A percentile compares a stretch with the other conserved stretches of the same genome.
Evolutionary conservation across 2,888 invertebrate genomes (phyloP).

Genomic region (Apotomis capreana): DNA sequence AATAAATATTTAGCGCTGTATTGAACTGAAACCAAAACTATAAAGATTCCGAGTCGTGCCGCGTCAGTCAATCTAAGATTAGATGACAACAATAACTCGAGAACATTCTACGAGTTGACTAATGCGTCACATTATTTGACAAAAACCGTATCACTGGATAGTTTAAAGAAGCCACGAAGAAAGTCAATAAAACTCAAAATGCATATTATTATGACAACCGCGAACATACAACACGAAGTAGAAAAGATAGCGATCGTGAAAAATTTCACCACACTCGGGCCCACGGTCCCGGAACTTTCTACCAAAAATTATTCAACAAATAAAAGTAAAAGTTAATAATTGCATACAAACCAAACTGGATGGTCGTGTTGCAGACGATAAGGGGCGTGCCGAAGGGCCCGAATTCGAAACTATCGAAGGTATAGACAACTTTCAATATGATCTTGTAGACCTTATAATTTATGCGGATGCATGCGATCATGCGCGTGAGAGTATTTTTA

Average conservation of each 20-base stretch:
- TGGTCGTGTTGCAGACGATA: constrained; percentile 34
- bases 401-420: constrained; percentile 37
- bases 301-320: constrained; percentile 55
- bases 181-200: constrained; percentile 43
- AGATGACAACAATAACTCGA: neutral
- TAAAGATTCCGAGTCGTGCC: neutral
- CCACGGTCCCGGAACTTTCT: constrained; percentile 64
- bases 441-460: constrained; percentile 26
- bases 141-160: neutral
- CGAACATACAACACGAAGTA: constrained; percentile 47
- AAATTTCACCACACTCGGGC: constrained; percentile 57
- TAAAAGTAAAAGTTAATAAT: constrained; percentile 70
- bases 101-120: neutral
- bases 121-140: constrained; percentile 4
- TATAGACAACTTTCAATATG: constrained; percentile 37
- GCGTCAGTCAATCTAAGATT: constrained; percentile 1
- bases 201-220: constrained; percentile 54
- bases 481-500: constrained; percentile 24
- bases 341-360: constrained; percentile 58
- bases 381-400: constrained; percentile 43
- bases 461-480: constrained; percentile 22
- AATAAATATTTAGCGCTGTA: neutral
- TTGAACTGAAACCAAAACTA: neutral
- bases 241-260: constrained; percentile 54
- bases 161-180: constrained; percentile 41